Percentiles rank a stretch among this genome's conserved stretches.
Evolutionary conservation across 2,797 vertebrate species (phyloP).

Genomic region (Apogon hyalosoma): DNA sequence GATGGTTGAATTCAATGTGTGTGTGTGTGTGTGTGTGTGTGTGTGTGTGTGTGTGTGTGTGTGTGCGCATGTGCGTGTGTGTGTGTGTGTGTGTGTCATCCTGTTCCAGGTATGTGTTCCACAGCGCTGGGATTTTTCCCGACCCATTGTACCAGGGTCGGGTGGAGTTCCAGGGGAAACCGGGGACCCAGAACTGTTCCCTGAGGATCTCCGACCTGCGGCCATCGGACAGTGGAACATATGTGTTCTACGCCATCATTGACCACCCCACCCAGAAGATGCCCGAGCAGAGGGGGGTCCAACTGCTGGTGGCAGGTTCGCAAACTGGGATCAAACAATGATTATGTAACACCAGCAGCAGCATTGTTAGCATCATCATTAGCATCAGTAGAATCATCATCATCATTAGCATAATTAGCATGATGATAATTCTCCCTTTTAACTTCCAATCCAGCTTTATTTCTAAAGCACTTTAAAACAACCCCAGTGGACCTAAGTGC

Average conservation of each 20-base stretch:
- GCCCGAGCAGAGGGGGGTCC: constrained; percentile 77
- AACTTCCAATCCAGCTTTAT: too few species aligned
- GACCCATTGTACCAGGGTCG: constrained; percentile 66
- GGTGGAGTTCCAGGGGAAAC: constrained; percentile 75
- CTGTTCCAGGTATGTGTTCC: constrained; percentile 77
- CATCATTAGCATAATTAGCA: too few species aligned
- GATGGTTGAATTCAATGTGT: constrained; percentile 1
- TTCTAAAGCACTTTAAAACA: too few species aligned
- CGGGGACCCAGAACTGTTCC: constrained; percentile 77
- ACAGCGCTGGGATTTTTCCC: constrained; percentile 71
- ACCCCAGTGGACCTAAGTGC: too few species aligned
- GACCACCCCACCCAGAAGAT: constrained; percentile 69
- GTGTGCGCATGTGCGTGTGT: too few species aligned
- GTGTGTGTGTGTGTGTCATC: constrained; percentile 27
- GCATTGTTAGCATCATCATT: too few species aligned
- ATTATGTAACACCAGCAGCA: too few species aligned
- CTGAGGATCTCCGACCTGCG: constrained; percentile 77
- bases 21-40: constrained; percentile 35
- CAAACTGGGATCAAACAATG: too few species aligned
- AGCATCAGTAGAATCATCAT: too few species aligned
- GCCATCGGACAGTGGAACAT: constrained; percentile 73
- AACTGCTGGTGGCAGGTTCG: constrained; percentile 74
- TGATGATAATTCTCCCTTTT: too few species aligned
- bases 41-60: too few species aligned
- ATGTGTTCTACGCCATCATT: constrained; percentile 81